Base-by-base conservation (phyloP, 2,888 invertebrate species). In the Macaria liturata region DNA sequence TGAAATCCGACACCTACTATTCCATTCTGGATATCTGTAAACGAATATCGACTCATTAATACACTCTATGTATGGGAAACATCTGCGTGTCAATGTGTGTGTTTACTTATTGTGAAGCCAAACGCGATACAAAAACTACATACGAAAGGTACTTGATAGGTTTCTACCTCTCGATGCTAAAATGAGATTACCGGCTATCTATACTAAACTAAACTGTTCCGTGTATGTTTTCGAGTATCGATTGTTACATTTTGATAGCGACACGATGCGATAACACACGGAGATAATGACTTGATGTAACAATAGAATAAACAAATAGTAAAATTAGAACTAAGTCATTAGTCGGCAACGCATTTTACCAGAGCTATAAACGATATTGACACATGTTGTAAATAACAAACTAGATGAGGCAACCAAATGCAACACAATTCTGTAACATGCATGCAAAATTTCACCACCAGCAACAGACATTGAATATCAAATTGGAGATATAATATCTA, bases 211-310 rank as follows among this genome's bases (percentile, higher is more conserved):
- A 68, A 73, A 73, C 70, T 65, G 70, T 4, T 4, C 7, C 4
- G 7, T 37, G 7, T 6, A 37, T 37, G 34, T 37, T 37, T 37
- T 37, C 5, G 34, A 37, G n/a, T 61, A 20, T 20, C 20, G 1
- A 67, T 69, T 69, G 69, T 72, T 63, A 55, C 59, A 64, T 61
- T 61, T 68, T 60, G 58, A 60, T 64, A 61, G 49, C 39, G 53
- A 57, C 62, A 69, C 59, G 59, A 64, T 56, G 43, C 5, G 34
- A 59, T 56, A 31, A 45, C 9, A 47, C 40, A 40, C 6, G 39
- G 30, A 20, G 43, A 55, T 45, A 54, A 44, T 49, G 39, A 3
- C 30, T 20, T 47, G 39, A 54, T n/a, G n/a, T 49, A 54, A 50
- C 20, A 20, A 20, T 20, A 37, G 51, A 43, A 31, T 30, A 47